Conservation (phyloP, 2,888 invertebrate species). For the Plutella xylostella region DNA sequence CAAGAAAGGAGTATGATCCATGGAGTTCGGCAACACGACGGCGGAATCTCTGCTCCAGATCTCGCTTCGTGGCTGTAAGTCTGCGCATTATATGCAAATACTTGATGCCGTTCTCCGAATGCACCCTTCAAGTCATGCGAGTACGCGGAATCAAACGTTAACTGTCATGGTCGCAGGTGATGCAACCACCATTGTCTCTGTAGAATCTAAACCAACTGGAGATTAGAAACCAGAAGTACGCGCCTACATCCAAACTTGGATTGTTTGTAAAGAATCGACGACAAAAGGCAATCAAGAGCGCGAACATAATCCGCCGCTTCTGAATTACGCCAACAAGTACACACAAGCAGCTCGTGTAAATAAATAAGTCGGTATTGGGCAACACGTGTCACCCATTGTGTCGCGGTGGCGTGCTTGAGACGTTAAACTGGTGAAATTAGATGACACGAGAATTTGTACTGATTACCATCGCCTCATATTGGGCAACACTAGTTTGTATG, state of each 20-base stretch:
- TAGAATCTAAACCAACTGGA: no score
- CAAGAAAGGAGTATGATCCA: conserved; percentile 35
- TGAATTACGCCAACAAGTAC: no score
- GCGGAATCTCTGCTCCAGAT: conserved; percentile 52
- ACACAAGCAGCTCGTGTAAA: conserved; percentile 30
- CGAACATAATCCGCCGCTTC: no score
- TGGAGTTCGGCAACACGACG: conserved; percentile 36
- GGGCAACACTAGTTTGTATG: conserved; percentile 34
- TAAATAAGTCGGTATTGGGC: conserved; percentile 39
- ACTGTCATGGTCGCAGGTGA: no score
- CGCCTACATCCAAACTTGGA: no score
- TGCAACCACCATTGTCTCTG: no score
- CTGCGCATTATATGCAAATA: conserved; percentile 58
- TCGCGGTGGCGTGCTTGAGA: conserved; percentile 23
- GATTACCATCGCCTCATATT: conserved; percentile 27
- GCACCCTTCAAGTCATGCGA: background rate
- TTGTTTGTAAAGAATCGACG: no score
- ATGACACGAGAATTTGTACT: conserved; percentile 33
- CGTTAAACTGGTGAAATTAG: conserved; percentile 31
- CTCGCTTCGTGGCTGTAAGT: conserved; percentile 49
- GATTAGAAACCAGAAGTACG: no score
- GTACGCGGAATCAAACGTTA: background rate
- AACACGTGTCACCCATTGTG: conserved; percentile 43
- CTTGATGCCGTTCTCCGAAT: conserved; percentile 28
- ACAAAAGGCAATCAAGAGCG: no score